Percentiles rank a stretch among this genome's conserved stretches.
Evolutionary conservation across 2,797 vertebrate species (phyloP).

Genomic region (Sitta carolinensis): DNA sequence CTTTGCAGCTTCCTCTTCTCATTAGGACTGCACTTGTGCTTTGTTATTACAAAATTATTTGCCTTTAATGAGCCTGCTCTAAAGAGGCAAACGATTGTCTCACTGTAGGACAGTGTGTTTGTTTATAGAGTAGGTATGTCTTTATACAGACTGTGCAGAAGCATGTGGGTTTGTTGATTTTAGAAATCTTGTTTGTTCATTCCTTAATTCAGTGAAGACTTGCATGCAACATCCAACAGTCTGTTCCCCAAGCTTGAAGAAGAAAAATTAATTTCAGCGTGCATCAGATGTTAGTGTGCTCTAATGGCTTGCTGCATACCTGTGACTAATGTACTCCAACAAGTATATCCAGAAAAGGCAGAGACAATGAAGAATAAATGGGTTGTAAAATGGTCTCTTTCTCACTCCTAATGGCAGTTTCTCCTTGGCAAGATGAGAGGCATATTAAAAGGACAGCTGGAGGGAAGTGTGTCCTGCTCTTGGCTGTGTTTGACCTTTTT

Average conservation of each 20-base stretch:
- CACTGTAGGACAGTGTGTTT: not conserved
- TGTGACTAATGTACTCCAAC: constrained; percentile 29
- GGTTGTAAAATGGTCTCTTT: constrained; percentile 13
- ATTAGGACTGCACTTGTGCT: constrained; percentile 19
- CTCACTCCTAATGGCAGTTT: not conserved
- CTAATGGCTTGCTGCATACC: constrained; percentile 1
- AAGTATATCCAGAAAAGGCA: constrained; percentile 3
- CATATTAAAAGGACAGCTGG: constrained; percentile 5
- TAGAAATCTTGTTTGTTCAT: constrained; percentile 20
- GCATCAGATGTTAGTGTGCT: not conserved
- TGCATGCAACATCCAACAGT: not conserved
- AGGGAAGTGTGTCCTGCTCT: not conserved
- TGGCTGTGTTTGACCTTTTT: not conserved
- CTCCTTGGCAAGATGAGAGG: not conserved
- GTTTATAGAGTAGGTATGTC: not conserved
- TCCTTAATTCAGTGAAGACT: constrained; percentile 10
- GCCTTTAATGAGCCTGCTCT: constrained; percentile 32
- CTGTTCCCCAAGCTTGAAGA: not conserved
- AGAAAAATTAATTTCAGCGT: not conserved
- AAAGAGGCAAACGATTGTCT: constrained; percentile 28
- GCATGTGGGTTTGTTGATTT: not conserved
- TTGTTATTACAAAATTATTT: constrained; percentile 39
- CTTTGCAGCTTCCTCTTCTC: constrained; percentile 24
- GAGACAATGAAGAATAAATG: constrained; percentile 7
- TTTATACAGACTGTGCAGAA: not conserved